Percentiles rank a stretch among this genome's conserved stretches.
These are phyloP conservation scores for Pimpla rufipes DNA, from an alignment of 2,888 invertebrate genomes.

Conservation along the genomic window DNA sequence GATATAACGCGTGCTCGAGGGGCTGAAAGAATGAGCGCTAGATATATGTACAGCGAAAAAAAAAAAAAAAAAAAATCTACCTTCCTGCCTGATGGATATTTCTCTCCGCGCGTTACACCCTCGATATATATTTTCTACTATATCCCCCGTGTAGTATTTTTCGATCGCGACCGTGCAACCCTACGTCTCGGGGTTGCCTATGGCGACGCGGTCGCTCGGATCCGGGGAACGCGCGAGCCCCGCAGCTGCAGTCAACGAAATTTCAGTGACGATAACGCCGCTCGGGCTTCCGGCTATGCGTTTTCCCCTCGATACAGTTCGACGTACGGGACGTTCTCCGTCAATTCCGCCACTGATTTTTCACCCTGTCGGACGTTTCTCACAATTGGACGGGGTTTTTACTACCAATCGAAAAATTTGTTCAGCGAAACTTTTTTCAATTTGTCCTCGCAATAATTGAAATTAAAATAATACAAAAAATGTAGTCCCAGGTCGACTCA, in stretches of 20 bases:
- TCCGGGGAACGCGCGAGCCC: background rate
- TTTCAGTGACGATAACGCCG: conserved; percentile 27
- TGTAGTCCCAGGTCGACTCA: too few relatives aligned
- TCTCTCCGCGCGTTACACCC: background rate
- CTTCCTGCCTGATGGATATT: conserved; percentile 6
- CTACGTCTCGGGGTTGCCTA: conserved; percentile 58
- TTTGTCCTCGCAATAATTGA: too few relatives aligned
- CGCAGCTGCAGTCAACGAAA: conserved; percentile 42
- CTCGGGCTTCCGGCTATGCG: conserved; percentile 22
- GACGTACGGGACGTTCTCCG: background rate
- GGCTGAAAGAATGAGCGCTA: conserved; percentile 5
- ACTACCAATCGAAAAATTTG: too few relatives aligned
- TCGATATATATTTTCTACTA: conserved; percentile 30
- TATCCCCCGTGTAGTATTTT: conserved; percentile 17
- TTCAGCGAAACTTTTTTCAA: too few relatives aligned
- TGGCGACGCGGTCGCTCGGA: conserved; percentile 46
- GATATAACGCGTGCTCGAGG: background rate
- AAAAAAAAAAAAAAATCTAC: background rate
- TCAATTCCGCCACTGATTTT: too few relatives aligned
- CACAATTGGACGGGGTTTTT: too few relatives aligned
- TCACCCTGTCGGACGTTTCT: too few relatives aligned
- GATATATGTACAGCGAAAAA: background rate
- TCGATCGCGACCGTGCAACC: conserved; percentile 37
- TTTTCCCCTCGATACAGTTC: conserved; percentile 20
- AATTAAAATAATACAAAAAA: too few relatives aligned